These are phyloP conservation scores for Drosophila tristis DNA, from an alignment of 1,140 invertebrate genomes.

Conservation along the genomic window DNA sequence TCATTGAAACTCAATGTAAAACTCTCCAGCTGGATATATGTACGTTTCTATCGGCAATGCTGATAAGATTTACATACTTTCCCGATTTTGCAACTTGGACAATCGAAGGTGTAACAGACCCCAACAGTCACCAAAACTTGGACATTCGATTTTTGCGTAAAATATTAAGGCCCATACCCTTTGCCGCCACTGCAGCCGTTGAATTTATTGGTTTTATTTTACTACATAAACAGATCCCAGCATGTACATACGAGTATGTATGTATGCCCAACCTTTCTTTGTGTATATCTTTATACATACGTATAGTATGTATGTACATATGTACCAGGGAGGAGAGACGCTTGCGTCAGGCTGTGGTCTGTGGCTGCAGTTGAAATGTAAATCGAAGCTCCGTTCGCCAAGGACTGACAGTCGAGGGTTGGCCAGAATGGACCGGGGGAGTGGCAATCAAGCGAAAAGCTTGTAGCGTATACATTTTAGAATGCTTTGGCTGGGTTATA, in stretches of 20 bases:
- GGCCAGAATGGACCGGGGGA: constrained; percentile 31
- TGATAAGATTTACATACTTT: background rate
- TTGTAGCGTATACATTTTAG: constrained; percentile 75
- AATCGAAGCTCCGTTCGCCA: constrained; percentile 72
- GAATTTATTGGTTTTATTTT: too few relatives aligned
- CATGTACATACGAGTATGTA: too few relatives aligned
- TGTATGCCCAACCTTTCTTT: too few relatives aligned
- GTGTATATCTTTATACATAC: too few relatives aligned
- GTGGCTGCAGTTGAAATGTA: constrained; percentile 74
- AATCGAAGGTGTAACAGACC: constrained; percentile 26
- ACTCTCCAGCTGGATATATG: too few relatives aligned
- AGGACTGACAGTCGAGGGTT: constrained; percentile 37
- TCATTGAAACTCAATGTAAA: too few relatives aligned
- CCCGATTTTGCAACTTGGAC: constrained; percentile 1
- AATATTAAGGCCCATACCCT: constrained; percentile 27
- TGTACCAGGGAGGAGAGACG: constrained; percentile 24
- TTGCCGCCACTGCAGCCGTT: too few relatives aligned
- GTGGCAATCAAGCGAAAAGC: constrained; percentile 77
- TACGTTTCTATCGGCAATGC: too few relatives aligned
- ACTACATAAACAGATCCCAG: too few relatives aligned
- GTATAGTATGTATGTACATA: background rate
- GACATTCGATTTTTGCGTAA: constrained; percentile 38
- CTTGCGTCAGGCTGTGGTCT: constrained; percentile 63
- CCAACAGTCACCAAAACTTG: constrained; percentile 26
- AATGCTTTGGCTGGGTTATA: constrained; percentile 70